Evolutionary conservation across 2,888 invertebrate genomes (phyloP).

Genomic region (Leptopilina myrica): DNA sequence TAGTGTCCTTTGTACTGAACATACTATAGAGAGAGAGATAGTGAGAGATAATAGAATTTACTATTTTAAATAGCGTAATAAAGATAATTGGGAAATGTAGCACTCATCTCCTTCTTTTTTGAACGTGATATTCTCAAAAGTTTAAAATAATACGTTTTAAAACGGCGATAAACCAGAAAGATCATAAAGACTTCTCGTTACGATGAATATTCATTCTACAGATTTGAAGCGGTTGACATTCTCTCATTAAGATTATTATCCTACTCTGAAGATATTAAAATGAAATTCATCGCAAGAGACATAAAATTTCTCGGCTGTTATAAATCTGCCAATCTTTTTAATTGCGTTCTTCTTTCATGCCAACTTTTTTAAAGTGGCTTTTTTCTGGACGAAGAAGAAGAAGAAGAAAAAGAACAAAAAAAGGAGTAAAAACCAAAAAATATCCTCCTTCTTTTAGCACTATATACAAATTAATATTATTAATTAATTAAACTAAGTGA

Average conservation of each 20-base stretch:
- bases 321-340: constrained; percentile 48
- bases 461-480: too few relatives aligned
- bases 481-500: constrained; percentile 13
- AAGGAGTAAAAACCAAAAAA: too few relatives aligned
- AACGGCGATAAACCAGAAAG: constrained; percentile 13
- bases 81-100: constrained; percentile 10
- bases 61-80: neutral
- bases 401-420: neutral
- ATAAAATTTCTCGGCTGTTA: constrained; percentile 7
- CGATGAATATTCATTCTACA: constrained; percentile 17
- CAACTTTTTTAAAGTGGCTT: neutral
- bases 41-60: too few relatives aligned
- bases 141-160: constrained; percentile 17
- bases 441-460: too few relatives aligned
- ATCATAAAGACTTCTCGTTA: constrained; percentile 17
- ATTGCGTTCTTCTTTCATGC: constrained; percentile 44
- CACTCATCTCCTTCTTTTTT: neutral
- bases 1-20: too few relatives aligned
- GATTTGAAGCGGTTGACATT: constrained; percentile 17
- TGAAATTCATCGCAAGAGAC: constrained; percentile 16
- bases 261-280: constrained; percentile 26
- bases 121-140: constrained; percentile 4
- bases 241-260: constrained; percentile 17
- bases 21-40: too few relatives aligned
- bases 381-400: neutral